Evolutionary conservation across 2,888 invertebrate genomes (phyloP), one percentile per base, ranked within the genome.

Genomic region (Spodoptera exigua): DNA sequence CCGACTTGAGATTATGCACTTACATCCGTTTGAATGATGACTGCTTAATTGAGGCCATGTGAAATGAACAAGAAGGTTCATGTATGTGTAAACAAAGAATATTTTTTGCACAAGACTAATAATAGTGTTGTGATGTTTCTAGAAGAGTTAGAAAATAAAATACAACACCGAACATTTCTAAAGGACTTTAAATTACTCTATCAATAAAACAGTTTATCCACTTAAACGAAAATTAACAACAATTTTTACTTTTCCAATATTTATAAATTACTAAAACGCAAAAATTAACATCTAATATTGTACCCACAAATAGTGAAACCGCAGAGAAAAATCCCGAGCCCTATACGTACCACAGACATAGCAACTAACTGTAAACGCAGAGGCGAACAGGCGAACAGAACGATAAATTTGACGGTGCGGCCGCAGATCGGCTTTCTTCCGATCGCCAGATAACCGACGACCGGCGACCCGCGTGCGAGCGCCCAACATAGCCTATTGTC

Each of bases 11-110:
- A 92, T 92, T 92, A 90, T 93, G 91, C 92, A 92, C 92, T 89
- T 83, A 91, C 91, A 91, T 90, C 91, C 90, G 91, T 91, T 85
- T 87, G 87, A 84, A 87, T 87, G 90, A 92, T 91, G 92, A 89
- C 89, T 91, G 86, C 85, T 90, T 93, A 92, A 93, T 93, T 92
- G 91, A 87, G 91, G 87, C 78, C 90, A 89, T 77, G 77, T 74
- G 77, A 77, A 76, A 73, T 74, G 58, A 74, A 58, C 69, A 58
- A 81, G 77, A 78, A 72, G 77, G 71, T 79, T 82, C 76, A 61
- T 67, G 70, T 76, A 74, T 78, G 81, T 83, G 80, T 83, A 82
- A 81, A 82, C 81, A 79, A 70, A 68, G 71, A 61, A 69, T 73
- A 74, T 64, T 79, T 83, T 84, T 83, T 76, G 82, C 84, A 81